These are phyloP conservation scores for Acanthosepion lycidas DNA, from an alignment of 2,888 invertebrate species.

Conservation along the genomic window DNA sequence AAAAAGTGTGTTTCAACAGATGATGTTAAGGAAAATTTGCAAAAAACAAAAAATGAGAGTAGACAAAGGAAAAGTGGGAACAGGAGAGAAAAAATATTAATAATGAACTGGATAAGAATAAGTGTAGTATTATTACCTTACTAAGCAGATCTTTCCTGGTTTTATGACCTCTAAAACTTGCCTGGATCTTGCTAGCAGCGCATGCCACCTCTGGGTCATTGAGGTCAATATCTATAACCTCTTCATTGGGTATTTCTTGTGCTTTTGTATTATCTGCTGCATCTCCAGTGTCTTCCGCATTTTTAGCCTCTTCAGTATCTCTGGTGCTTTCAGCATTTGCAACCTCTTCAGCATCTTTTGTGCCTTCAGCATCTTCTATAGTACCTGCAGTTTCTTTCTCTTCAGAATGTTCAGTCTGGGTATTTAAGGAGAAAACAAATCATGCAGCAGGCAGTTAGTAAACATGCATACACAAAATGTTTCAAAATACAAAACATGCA, in stretches of 20 bases:
- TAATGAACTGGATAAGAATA: neutral
- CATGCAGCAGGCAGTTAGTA: constrained; percentile 5
- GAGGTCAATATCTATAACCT: constrained; percentile 60
- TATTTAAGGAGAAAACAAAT: neutral
- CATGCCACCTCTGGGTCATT: constrained; percentile 59
- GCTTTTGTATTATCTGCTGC: neutral
- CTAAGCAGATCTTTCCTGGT: constrained; percentile 53
- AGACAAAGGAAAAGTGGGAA: neutral
- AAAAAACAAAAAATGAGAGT: neutral
- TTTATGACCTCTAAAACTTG: constrained; percentile 71
- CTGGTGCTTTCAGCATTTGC: too few relatives aligned
- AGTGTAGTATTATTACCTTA: neutral
- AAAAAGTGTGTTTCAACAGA: neutral
- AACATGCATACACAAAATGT: neutral
- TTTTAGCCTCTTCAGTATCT: too few relatives aligned
- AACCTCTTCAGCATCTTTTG: neutral
- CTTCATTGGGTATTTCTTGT: constrained; percentile 48
- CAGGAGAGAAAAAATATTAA: neutral
- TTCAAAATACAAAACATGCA: neutral
- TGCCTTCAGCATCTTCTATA: neutral
- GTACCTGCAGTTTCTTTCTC: neutral
- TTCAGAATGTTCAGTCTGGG: neutral
- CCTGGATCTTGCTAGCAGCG: constrained; percentile 73
- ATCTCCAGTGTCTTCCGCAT: too few relatives aligned
- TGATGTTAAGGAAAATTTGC: neutral